phyloP scores from a whole-genome alignment of 2,888 invertebrate genomes.

The Tigriopus californicus region DNA sequence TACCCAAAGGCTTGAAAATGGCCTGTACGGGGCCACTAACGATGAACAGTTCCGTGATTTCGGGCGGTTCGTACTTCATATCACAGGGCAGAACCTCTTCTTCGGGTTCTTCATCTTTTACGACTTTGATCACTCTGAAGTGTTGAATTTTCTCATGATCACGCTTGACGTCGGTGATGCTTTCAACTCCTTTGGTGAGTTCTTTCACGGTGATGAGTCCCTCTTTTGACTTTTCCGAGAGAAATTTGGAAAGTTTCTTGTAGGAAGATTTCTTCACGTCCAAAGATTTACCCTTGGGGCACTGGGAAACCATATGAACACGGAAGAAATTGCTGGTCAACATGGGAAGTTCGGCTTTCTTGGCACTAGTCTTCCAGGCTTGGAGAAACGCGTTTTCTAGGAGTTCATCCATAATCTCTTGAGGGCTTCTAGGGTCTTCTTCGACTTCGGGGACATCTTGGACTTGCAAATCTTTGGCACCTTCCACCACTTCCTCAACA shows the following conservation, averaged over 20 bases:
- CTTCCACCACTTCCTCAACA: background rate
- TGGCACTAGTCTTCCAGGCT: slow-evolving; percentile 52
- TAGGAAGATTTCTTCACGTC: slow-evolving; percentile 74
- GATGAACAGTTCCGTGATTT: slow-evolving; percentile 44
- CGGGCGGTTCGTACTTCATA: slow-evolving; percentile 31
- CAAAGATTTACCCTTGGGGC: slow-evolving; percentile 45
- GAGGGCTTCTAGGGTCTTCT: slow-evolving; percentile 18
- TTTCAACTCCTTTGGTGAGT: slow-evolving; percentile 56
- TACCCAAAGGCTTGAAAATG: slow-evolving; percentile 39
- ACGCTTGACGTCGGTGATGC: slow-evolving; percentile 43
- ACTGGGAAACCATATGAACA: slow-evolving; percentile 41
- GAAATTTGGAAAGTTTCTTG: slow-evolving; percentile 70
- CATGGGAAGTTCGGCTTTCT: slow-evolving; percentile 49
- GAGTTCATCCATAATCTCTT: slow-evolving; percentile 46
- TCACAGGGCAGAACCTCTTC: background rate
- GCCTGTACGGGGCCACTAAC: slow-evolving; percentile 45
- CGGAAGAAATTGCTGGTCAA: slow-evolving; percentile 64
- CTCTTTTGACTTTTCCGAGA: slow-evolving; percentile 52
- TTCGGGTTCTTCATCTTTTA: background rate
- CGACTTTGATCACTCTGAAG: slow-evolving; percentile 20
- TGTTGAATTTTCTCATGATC: slow-evolving; percentile 24
- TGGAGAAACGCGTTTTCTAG: slow-evolving; percentile 55
- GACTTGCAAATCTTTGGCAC: slow-evolving; percentile 14
- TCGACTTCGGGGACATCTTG: slow-evolving; percentile 17
- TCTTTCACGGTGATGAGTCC: slow-evolving; percentile 29